These are phyloP conservation scores for Diorhabda carinulata DNA, from an alignment of 1,140 invertebrate genomes.

Conservation along the genomic window DNA sequence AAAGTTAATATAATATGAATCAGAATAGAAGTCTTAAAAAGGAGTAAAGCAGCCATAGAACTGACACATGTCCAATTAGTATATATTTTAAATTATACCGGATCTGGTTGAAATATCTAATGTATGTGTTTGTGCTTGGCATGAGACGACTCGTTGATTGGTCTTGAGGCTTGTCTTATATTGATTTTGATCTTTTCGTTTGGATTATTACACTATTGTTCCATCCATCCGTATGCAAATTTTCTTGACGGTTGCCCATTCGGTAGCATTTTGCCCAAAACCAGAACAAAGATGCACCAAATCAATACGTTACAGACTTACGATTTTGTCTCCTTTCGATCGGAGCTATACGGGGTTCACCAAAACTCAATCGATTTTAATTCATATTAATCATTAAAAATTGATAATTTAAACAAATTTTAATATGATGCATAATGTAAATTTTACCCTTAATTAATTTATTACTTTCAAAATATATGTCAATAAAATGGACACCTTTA, in stretches of 20 bases:
- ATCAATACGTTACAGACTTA: not conserved
- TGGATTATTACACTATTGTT: slow-evolving; percentile 40
- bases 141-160: slow-evolving; percentile 29
- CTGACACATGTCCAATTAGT: slow-evolving; percentile 40
- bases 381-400: too few relatives aligned
- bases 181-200: slow-evolving; percentile 39
- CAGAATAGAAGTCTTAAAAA: slow-evolving; percentile 20
- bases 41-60: slow-evolving; percentile 17
- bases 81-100: slow-evolving; percentile 38
- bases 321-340: not conserved
- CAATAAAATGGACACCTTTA: too few relatives aligned
- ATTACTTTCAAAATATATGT: too few relatives aligned
- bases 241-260: slow-evolving; percentile 19
- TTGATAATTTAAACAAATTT: too few relatives aligned
- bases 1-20: slow-evolving; percentile 19
- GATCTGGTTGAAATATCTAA: slow-evolving; percentile 36
- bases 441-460: too few relatives aligned
- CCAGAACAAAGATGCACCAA: slow-evolving; percentile 5
- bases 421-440: too few relatives aligned
- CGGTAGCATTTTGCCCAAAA: slow-evolving; percentile 24
- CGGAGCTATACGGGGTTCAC: too few relatives aligned
- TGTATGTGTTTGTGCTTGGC: slow-evolving; percentile 24
- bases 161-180: slow-evolving; percentile 29
- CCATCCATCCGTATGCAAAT: slow-evolving; percentile 38
- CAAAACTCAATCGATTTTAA: too few relatives aligned